Evolutionary conservation across 2,888 invertebrate species (phyloP), one percentile per base, ranked within the genome.

Genomic region (Xylota segnis): DNA sequence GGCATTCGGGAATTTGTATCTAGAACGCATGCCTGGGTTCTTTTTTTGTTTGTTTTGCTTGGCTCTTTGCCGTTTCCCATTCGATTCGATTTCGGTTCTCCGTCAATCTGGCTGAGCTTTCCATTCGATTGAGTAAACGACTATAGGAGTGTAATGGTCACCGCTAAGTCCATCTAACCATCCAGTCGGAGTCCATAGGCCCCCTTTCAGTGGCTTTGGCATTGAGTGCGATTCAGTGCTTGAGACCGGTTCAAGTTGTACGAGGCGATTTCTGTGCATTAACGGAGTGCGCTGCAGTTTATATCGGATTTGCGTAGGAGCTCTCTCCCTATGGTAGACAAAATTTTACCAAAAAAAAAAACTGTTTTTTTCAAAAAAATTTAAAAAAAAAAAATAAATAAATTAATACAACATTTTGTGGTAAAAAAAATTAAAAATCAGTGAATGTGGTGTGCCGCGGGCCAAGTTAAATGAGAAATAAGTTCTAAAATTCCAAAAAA

Each of bases 241-340:
- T 90, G 89, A 90, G 89, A 90, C 90, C 90, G 90, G 90, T 90
- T 90, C 90, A 89, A 89, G 89, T 89, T 90, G 90, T 86, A 81
- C 84, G 81, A 81, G 71, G 70, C 76, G 68, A 86, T 86, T 82
- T 71, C 61, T 68, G 71, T 68, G 68, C 72, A 34, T 52, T 32
- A 72, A 58, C 86, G 72, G 86, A 86, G 68, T 68, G 72, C 66
- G 29, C 71, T 59, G 66, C 75, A 81, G 70, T 84, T 50, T 56
- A 56, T 61, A 61, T 77, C 77, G 65, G 68, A 72, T 72, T 68
- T 68, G 23, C 56, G 54, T 56, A 72, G 45, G 45, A 79, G 40
- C 52, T 52, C 58, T 47, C 27, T 37, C n/a, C n/a, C 29, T 59
- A 34, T 32, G 16, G 29, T 70, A 37, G 37, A 72, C 47, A 27